These are phyloP conservation scores for Lates japonicus DNA, from an alignment of 2,797 vertebrate genomes.

Conservation along the genomic window DNA sequence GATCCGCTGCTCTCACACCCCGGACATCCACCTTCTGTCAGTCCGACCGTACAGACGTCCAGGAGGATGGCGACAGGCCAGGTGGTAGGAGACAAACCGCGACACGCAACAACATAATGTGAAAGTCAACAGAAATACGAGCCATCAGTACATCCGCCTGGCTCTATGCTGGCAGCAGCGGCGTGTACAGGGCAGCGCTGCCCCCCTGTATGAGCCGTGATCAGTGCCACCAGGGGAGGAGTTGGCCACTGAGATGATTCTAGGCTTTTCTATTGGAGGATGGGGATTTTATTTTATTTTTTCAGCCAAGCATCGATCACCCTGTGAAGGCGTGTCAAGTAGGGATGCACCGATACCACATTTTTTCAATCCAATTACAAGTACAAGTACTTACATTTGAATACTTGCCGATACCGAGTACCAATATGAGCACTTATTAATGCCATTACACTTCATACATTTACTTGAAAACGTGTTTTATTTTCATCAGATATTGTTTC, in stretches of 20 bases:
- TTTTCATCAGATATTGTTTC: too few species aligned
- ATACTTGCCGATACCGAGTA: too few species aligned
- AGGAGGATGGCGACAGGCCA: conserved; percentile 29
- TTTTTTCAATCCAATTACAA: too few species aligned
- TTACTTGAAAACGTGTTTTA: too few species aligned
- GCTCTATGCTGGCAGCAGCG: conserved; percentile 27
- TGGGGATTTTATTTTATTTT: not conserved
- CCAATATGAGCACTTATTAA: too few species aligned
- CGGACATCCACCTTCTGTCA: conserved; percentile 43
- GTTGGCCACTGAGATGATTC: not conserved
- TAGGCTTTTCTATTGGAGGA: conserved; percentile 38
- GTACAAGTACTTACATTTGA: too few species aligned
- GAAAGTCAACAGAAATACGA: conserved; percentile 61
- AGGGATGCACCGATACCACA: too few species aligned
- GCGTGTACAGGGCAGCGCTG: conserved; percentile 45
- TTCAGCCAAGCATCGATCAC: not conserved
- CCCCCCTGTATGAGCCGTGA: conserved; percentile 55
- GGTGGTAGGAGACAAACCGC: conserved; percentile 21
- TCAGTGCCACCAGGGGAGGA: conserved; percentile 58
- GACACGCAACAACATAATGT: conserved; percentile 53
- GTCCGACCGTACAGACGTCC: conserved; percentile 29
- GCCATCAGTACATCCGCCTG: conserved; percentile 62
- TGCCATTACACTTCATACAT: too few species aligned
- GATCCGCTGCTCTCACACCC: conserved; percentile 45
- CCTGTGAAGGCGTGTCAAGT: too few species aligned